phyloP scores from a whole-genome alignment of 1,140 invertebrate genomes.

The Camponotus floridanus region DNA sequence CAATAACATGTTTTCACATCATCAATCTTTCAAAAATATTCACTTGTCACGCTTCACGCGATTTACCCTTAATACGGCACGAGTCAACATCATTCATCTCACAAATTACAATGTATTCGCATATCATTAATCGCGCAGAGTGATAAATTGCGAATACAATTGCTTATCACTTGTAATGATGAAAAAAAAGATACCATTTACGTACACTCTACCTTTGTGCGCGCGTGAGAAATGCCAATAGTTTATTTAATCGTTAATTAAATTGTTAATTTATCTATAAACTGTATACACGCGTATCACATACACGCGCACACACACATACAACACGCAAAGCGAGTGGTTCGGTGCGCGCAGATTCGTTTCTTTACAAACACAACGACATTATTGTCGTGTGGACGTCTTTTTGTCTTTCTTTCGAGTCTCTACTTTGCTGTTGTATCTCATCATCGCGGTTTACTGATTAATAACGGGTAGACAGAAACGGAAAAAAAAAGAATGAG shows the following conservation, averaged over 20 bases:
- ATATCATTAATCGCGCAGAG: neutral
- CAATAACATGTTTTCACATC: too few species aligned
- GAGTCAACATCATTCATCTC: neutral
- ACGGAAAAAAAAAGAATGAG: conserved; percentile 63
- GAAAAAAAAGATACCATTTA: neutral
- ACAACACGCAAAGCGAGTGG: conserved; percentile 76
- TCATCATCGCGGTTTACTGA: conserved; percentile 41
- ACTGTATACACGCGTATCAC: too few species aligned
- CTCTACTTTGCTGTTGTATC: conserved; percentile 55
- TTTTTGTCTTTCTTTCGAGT: conserved; percentile 61
- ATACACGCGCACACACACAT: too few species aligned
- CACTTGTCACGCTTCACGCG: too few species aligned
- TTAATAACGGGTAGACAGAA: conserved; percentile 29
- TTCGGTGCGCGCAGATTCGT: conserved; percentile 85
- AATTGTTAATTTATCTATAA: too few species aligned
- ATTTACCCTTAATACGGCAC: too few species aligned
- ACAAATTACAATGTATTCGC: conserved; percentile 10
- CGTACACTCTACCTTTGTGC: neutral
- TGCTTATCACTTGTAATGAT: neutral
- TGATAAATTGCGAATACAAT: conserved; percentile 20
- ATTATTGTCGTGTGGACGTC: conserved; percentile 58
- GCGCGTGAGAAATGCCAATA: conserved; percentile 34
- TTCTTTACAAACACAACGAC: conserved; percentile 79
- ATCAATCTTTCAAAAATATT: too few species aligned
- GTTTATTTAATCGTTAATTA: neutral